Evolutionary conservation across 2,797 vertebrate genomes (phyloP), one percentile per base, ranked within the genome.

Genomic region (Moxostoma hubbsi): DNA sequence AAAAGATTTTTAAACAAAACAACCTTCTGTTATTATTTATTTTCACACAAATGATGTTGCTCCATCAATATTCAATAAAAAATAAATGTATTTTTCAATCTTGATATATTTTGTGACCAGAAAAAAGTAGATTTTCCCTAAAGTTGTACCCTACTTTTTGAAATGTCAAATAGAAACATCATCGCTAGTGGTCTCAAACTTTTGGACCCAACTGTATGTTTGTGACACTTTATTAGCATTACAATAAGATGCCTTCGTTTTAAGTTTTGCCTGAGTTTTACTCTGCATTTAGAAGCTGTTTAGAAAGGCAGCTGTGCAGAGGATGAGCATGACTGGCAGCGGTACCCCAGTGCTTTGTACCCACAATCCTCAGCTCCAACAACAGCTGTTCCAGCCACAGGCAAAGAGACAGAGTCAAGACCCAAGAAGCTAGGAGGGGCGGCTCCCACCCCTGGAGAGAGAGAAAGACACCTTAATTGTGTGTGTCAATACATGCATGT

Each of bases 311-410:
- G 83, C 85, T 89, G 86, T 73, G 84, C 63, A 64, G 50, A 61
- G 63, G 73, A 82, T 68, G 75, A 82, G 82, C 77, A 86, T 83
- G 82, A 84, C 84, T 86, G 78, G 80, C 81, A 84, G 86, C 85
- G 18, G 73, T 61, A 81, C 83, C 84, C 68, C 66, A 61, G 82
- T 57, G 64, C 71, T 72, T 72, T 66, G 72, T 82, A 83, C 84
- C 79, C 83, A 86, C 70, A 80, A 84, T 85, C 78, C 81, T 75
- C 51, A 80, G 80, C 58, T 47, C 63, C 77, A 81, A 81, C n/a
- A 85, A 87, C 87, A 87, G 84, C 86, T 89, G 88, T 82, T 87
- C 80, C 71, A 82, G 84, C 88, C 84, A 84, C 63, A 83, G 83
- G 85, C 85, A 80, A 75, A 83, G 82, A 82, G 65, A 80, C 77